Conservation (phyloP, 1,140 invertebrate genomes). For the Bombus sylvicola region DNA sequence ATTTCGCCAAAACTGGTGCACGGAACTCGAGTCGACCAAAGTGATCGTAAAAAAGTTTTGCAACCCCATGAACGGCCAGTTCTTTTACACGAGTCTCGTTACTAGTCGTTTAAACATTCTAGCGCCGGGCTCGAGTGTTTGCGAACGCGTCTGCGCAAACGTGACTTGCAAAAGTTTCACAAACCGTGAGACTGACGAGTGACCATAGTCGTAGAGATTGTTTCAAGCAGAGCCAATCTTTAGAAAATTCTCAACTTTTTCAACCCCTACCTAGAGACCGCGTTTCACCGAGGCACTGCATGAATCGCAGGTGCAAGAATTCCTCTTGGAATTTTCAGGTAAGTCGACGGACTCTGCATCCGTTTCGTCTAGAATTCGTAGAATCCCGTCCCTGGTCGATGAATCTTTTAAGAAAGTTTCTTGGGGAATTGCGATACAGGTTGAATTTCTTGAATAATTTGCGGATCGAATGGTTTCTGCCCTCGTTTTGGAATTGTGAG, state of each 20-base stretch:
- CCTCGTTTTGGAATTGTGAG: not conserved
- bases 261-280: not conserved
- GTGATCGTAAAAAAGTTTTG: not conserved
- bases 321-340: not conserved
- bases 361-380: not conserved
- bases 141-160: slow-evolving; percentile 46
- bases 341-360: not conserved
- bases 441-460: not conserved
- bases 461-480: rapidly evolving
- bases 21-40: not conserved
- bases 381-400: not conserved
- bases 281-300: not conserved
- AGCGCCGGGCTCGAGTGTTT: slow-evolving; percentile 22
- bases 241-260: slow-evolving; percentile 5
- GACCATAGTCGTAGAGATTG: not conserved
- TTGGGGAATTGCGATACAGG: no score
- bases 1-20: slow-evolving; percentile 2
- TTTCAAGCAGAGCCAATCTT: not conserved
- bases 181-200: not conserved
- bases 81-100: not conserved
- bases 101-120: slow-evolving; percentile 38
- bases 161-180: slow-evolving; percentile 21
- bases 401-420: not conserved
- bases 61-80: not conserved
- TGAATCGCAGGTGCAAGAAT: not conserved